Evolutionary conservation across 1,140 invertebrate genomes (phyloP).

Genomic region (Cyphomyrmex costatus): DNA sequence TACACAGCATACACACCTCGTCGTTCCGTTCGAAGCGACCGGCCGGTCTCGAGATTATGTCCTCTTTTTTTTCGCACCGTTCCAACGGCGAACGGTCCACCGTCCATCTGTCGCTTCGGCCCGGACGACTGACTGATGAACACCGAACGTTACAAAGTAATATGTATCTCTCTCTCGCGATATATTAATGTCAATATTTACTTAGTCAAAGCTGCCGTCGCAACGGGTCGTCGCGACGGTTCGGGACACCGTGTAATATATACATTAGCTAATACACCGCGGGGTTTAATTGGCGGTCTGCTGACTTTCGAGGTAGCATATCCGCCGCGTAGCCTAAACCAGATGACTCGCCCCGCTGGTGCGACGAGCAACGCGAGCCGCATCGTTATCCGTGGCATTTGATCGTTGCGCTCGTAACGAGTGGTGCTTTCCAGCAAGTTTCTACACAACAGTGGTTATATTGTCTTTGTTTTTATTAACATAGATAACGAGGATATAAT

Average conservation of each 20-base stretch:
- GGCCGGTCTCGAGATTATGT: not conserved
- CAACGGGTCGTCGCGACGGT: slow-evolving; percentile 44
- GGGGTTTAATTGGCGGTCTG: slow-evolving; percentile 67
- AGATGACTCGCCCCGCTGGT: slow-evolving; percentile 1
- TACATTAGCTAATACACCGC: slow-evolving; percentile 55
- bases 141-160: slow-evolving; percentile 68
- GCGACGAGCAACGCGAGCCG: not conserved
- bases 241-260: slow-evolving; percentile 65
- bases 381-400: not conserved
- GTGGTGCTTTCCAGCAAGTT: no score
- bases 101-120: slow-evolving; percentile 48
- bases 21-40: slow-evolving; percentile 54
- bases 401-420: not conserved
- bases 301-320: slow-evolving; percentile 55
- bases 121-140: slow-evolving; percentile 46
- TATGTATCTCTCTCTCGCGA: slow-evolving; percentile 64
- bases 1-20: slow-evolving; percentile 18
- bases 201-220: slow-evolving; percentile 68
- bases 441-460: no score
- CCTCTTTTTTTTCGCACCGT: not conserved
- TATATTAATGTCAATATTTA: slow-evolving; percentile 69
- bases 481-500: no score
- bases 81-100: not conserved
- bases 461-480: no score
- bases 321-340: slow-evolving; percentile 25